Evolutionary conservation across 1,140 invertebrate species (phyloP), one percentile per base, ranked within the genome.

Genomic region (Archegozetes longisetosus): DNA sequence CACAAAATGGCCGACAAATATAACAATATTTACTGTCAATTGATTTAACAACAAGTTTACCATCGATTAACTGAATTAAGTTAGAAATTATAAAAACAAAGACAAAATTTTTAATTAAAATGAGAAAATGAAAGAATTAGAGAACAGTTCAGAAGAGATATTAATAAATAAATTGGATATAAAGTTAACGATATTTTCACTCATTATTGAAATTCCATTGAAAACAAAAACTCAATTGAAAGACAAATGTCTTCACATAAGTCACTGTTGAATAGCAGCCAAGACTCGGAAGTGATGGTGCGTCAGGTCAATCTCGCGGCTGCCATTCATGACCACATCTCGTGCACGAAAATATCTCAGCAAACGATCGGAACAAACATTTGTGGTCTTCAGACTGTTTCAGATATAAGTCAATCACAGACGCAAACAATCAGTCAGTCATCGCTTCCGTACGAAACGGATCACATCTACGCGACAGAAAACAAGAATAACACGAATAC

Each of bases 401-500:
- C 32, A 17, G 32, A 40, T 40, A 6, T 17, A 9, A 6, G 17
- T 17, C 32, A 40, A 17, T 14, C 55, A 20, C 25, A 12, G 26
- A 25, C 24, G 13, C 13, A 22, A 13, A 48, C 17, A 9, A 24
- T 17, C 27, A 51, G 26, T 47, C 24, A 50, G 28, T 54, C 26
- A 46, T 27, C 29, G 14, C 65, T 65, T 58, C 71, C 75, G 3
- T 74, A 72, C 66, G 74, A 77, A 63, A 75, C 76, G 55, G 76
- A 78, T 70, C 77, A 77, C 67, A 76, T 78, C 70, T 77, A 78
- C 64, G 75, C 75, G 20, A 77, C 75, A 64, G 67, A 68, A 49
- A 62, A 72, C 57, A 70, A 69, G 53, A 67, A 68, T 68, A 69
- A 57, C 71, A 66, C 67, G 24, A 59, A 67, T 28, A 66, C 68